phyloP scores from a whole-genome alignment of 35 echinoderm and acorn worm genomes.

The Apostichopus parvimensis region DNA sequence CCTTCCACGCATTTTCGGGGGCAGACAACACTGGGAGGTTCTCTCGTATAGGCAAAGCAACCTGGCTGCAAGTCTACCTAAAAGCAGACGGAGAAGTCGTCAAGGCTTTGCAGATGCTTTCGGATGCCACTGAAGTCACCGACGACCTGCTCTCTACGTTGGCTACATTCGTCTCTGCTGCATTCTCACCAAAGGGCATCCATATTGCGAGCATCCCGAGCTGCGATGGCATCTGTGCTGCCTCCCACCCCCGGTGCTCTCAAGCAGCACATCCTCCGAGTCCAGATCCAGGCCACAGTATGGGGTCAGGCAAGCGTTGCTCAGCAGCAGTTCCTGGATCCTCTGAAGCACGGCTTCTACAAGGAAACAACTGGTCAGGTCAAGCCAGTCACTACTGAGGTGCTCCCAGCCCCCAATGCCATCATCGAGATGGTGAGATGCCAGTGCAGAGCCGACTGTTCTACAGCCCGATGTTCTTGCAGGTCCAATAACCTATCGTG shows the following conservation, averaged over 20 bases:
- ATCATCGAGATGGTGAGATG: background rate
- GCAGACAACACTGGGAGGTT: conserved; percentile 12
- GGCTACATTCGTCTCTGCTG: conserved; percentile 24
- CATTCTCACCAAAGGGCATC: background rate
- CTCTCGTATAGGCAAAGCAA: background rate
- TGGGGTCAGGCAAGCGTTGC: background rate
- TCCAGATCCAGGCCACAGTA: background rate
- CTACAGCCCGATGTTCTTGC: background rate
- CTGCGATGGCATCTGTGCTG: conserved; percentile 11
- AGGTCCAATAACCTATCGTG: background rate
- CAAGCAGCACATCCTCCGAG: background rate
- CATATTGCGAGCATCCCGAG: background rate
- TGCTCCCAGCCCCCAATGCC: conserved; percentile 37
- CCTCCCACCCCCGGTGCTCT: conserved; percentile 13
- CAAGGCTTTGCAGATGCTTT: background rate
- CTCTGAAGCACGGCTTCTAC: background rate
- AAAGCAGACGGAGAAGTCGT: background rate
- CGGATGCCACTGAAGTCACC: background rate
- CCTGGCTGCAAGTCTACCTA: background rate
- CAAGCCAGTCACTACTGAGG: background rate
- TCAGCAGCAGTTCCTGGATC: conserved; percentile 9
- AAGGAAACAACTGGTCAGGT: background rate
- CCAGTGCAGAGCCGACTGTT: background rate
- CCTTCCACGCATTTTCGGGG: conserved; percentile 35
- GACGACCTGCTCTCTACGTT: conserved; percentile 26